phyloP scores from a whole-genome alignment of 2,797 vertebrate species.

The Jordanella pulchra region DNA sequence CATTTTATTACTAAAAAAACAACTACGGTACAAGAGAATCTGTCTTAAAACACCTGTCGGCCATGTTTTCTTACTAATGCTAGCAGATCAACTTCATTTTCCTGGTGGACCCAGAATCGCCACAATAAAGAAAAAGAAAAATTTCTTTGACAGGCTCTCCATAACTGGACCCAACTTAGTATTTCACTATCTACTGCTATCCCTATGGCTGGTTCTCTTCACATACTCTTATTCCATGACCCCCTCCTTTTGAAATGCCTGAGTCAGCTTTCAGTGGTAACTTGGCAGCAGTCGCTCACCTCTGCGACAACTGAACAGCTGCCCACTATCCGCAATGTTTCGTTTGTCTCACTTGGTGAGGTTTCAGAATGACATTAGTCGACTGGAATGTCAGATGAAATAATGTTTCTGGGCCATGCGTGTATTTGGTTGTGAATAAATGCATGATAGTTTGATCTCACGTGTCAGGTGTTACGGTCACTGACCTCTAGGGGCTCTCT shows the following conservation, averaged over 20 bases:
- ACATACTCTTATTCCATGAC: slow-evolving; percentile 59
- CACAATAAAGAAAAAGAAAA: too few relatives aligned
- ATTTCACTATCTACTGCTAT: neutral
- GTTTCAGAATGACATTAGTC: slow-evolving; percentile 75
- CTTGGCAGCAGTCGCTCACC: slow-evolving; percentile 66
- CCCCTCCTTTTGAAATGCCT: slow-evolving; percentile 54
- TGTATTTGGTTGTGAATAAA: slow-evolving; percentile 36
- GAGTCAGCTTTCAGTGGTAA: slow-evolving; percentile 61
- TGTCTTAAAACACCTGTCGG: neutral
- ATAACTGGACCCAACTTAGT: slow-evolving; percentile 16
- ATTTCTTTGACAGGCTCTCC: slow-evolving; percentile 6
- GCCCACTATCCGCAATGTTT: slow-evolving; percentile 49
- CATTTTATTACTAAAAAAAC: neutral
- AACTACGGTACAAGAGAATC: neutral
- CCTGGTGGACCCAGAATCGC: too few relatives aligned
- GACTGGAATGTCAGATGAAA: slow-evolving; percentile 79
- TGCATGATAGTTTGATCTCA: slow-evolving; percentile 21
- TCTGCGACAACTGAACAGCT: slow-evolving; percentile 54
- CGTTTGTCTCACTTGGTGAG: slow-evolving; percentile 50
- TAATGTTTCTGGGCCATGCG: slow-evolving; percentile 53
- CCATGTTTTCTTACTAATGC: neutral
- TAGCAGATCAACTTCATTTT: neutral
- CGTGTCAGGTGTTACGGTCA: too few relatives aligned
- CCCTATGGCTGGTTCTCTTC: slow-evolving; percentile 46
- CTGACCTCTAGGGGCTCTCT: too few relatives aligned